A percentile compares a stretch with the other conserved stretches of the same genome.
Evolutionary conservation across 2,888 invertebrate genomes (phyloP).

Genomic region (Lasiommata megera): DNA sequence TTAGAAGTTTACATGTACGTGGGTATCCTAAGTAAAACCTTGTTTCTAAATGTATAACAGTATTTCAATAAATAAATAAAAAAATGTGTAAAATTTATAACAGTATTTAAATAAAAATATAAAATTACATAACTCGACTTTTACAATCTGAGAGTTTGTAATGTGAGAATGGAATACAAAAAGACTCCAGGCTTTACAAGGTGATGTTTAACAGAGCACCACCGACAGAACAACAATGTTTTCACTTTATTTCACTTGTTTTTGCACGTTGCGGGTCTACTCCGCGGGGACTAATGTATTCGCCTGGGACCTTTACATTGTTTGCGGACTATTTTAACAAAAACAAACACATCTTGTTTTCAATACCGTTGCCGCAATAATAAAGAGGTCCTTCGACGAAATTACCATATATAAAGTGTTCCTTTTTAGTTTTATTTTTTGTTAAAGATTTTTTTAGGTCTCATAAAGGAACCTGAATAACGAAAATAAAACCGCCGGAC

Average conservation of each 20-base stretch:
- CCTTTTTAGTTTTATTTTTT: not conserved
- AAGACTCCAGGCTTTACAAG: not conserved
- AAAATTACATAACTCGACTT: too few relatives aligned
- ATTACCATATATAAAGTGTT: constrained; percentile 15
- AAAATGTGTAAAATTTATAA: too few relatives aligned
- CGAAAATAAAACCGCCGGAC: too few relatives aligned
- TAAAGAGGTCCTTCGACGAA: not conserved
- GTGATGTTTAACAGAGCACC: not conserved
- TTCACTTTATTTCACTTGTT: constrained; percentile 72
- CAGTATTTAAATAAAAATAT: too few relatives aligned
- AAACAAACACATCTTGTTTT: constrained; percentile 16
- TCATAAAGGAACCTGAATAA: too few relatives aligned
- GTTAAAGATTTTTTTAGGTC: not conserved
- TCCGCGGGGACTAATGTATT: constrained; percentile 19
- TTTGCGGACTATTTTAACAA: constrained; percentile 3
- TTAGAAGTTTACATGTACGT: too few relatives aligned
- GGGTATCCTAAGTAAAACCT: too few relatives aligned
- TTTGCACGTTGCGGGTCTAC: constrained; percentile 61
- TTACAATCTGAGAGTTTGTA: not conserved
- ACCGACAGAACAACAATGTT: constrained; percentile 55
- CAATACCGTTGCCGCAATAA: constrained; percentile 9
- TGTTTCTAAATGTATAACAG: too few relatives aligned
- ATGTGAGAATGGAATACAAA: not conserved
- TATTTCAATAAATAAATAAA: too few relatives aligned
- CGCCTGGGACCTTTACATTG: constrained; percentile 15